Evolutionary conservation across 2,797 vertebrate genomes (phyloP), one percentile per base, ranked within the genome.

Genomic region (Hyperoplus immaculatus): DNA sequence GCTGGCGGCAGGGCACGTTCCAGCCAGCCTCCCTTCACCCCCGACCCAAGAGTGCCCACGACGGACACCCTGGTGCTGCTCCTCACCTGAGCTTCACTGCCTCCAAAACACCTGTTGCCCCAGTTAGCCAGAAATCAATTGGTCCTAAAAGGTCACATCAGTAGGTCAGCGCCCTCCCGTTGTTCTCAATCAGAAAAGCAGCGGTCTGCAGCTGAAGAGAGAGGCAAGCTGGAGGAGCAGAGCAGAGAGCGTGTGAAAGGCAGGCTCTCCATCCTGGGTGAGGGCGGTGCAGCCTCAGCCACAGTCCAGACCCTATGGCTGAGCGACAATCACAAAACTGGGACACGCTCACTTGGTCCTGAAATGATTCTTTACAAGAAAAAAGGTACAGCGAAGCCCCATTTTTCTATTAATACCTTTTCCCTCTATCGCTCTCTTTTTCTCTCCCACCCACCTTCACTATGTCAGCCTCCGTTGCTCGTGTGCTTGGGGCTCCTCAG

Each of bases 331-430:
- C 86, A 85, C 58, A 76, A 95, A 96, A 95, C 93, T 96, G 94
- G 95, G 95, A 96, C 95, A 95, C 82, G 18, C 90, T 94, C 91
- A 90, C 92, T 94, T 88, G 93, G 90, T 94, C 85, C 81, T 93
- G 90, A 93, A 95, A 94, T 90, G 92, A 93, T 94, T 94, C 91
- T 93, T 94, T 93, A 91, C 88, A 49, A 92, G 93, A 94, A 94
- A 94, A 94, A 96, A 95, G 95, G 94, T 95, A 94, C 94, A 84
- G 94, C 92, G 78, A 94, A 96, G 95, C 94, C 95, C 95, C 94
- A 95, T 95, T 96, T 96, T 95, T 96, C 95, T 96, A 96, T 95
- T 95, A 96, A 96, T 96, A 96, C 95, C 90, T 93, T 89, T 71
- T 76, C 77, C 77, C 83, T 67, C 78, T 74, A 61, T 72, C 65